Evolutionary conservation across 2,888 invertebrate genomes (phyloP).

Genomic region (Mesoligia furuncula): DNA sequence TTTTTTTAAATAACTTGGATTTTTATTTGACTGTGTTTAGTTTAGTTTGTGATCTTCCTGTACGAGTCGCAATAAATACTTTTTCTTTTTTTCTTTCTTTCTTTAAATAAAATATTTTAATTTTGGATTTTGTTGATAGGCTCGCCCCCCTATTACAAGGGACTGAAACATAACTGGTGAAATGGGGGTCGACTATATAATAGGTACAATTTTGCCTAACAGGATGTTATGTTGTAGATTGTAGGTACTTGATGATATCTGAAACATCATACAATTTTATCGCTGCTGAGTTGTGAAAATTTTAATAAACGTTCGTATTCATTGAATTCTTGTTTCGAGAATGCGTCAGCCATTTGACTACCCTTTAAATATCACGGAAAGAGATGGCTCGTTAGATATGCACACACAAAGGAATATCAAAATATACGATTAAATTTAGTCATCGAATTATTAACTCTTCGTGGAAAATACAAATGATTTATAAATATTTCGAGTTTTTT

Average conservation of each 20-base stretch:
- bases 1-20: too few species aligned
- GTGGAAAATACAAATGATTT: neutral
- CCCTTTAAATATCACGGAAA: neutral
- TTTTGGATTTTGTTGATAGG: neutral
- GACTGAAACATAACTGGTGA: neutral
- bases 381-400: conserved; percentile 15
- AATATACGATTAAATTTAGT: conserved; percentile 1
- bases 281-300: neutral
- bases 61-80: too few species aligned
- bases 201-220: neutral
- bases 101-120: too few species aligned
- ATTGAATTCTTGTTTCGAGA: conserved; percentile 3
- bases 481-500: neutral
- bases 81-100: too few species aligned
- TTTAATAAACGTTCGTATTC: neutral
- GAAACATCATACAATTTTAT: neutral
- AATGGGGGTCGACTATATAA: neutral
- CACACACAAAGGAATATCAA: neutral
- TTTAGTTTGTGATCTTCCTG: too few species aligned
- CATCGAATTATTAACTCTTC: conserved; percentile 18
- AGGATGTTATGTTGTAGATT: neutral
- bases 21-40: too few species aligned
- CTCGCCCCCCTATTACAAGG: neutral
- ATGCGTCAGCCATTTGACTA: neutral
- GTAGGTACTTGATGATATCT: neutral